phyloP scores from a whole-genome alignment of 1,140 invertebrate species.

The Ceratosolen fusciceps region DNA sequence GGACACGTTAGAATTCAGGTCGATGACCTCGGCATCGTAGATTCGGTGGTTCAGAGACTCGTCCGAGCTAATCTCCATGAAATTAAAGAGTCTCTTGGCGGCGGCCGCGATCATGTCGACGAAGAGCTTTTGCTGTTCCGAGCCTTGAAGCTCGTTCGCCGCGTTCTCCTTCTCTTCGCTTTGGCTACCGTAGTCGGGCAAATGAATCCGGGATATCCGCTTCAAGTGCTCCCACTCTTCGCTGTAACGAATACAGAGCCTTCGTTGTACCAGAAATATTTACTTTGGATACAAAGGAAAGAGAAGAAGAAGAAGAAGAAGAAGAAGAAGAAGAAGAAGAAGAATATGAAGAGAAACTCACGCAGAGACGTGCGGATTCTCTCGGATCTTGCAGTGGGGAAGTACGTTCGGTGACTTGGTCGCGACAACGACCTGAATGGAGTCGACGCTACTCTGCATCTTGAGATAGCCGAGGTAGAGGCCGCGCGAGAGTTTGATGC shows the following conservation, averaged over 20 bases:
- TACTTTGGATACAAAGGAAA: not conserved
- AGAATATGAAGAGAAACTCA: too few species aligned
- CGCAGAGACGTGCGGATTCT: conserved; percentile 96
- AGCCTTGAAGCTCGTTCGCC: conserved; percentile 70
- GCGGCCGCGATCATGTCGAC: conserved; percentile 81
- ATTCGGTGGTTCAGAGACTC: conserved; percentile 81
- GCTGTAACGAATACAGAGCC: conserved; percentile 67
- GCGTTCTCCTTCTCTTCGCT: conserved; percentile 71
- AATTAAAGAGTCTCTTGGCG: conserved; percentile 80
- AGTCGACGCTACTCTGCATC: conserved; percentile 94
- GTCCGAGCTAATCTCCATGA: conserved; percentile 83
- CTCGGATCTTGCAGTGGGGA: conserved; percentile 91
- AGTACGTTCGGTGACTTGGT: conserved; percentile 92
- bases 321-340: too few species aligned
- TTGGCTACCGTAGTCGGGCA: conserved; percentile 54
- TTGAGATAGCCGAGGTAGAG: conserved; percentile 96
- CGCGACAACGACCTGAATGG: conserved; percentile 93
- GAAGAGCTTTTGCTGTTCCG: conserved; percentile 85
- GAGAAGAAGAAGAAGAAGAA: too few species aligned
- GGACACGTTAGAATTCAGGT: conserved; percentile 88
- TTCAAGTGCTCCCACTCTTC: conserved; percentile 92
- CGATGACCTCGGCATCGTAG: conserved; percentile 93
- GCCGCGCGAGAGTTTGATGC: conserved; percentile 84
- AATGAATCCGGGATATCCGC: conserved; percentile 68
- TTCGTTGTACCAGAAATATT: not conserved